Base-by-base conservation (phyloP, 2,888 invertebrate species). In the Clostera curtula region DNA sequence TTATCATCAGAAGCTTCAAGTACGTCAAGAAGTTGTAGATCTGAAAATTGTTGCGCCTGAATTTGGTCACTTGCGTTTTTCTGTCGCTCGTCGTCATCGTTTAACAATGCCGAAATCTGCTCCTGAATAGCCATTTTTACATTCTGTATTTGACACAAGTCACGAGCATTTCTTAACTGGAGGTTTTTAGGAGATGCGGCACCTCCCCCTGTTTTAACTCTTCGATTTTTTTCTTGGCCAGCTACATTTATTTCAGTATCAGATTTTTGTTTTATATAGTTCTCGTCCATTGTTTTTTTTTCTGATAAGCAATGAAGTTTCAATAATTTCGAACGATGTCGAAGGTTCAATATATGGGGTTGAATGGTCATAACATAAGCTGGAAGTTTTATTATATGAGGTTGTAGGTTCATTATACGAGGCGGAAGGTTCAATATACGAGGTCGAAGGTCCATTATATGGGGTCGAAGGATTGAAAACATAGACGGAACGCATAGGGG, bases 1-100 rank as follows among this genome's bases (percentile, higher is more conserved):
- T 27, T 27, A 9, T 27, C 27, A 20, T 27, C 27, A 20, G 27
- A 15, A 15, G 14, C 27, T 27, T 21, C 21, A 15, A 27, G 21
- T 15, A 27, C 21, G 14, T 27, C 4, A 11, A 20, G 21, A 11
- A 27, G 27, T 21, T 27, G 19, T 25, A 19, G n/a, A 9, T 9
- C 20, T 10, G 8, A 9, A 8, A 20, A 5, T 4, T 9, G 8
- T 9, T 3, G 8, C 6, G 8, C n/a, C n/a, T n/a, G n/a, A n/a
- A n/a, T n/a, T 5, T 24, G 24, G 16, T 4, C 24, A 15, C 24
- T 15, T 24, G 24, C 24, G 10, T 9, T 10, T 16, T 24, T 24
- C 11, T 24, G 16, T 24, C 16, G 15, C 10, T 18, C 6, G 11
- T 24, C 24, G 17, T 16, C 11, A 16, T 16, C 17, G 12, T 16